Conservation (phyloP, 2,888 invertebrate genomes). For the Xylophagus ater region DNA sequence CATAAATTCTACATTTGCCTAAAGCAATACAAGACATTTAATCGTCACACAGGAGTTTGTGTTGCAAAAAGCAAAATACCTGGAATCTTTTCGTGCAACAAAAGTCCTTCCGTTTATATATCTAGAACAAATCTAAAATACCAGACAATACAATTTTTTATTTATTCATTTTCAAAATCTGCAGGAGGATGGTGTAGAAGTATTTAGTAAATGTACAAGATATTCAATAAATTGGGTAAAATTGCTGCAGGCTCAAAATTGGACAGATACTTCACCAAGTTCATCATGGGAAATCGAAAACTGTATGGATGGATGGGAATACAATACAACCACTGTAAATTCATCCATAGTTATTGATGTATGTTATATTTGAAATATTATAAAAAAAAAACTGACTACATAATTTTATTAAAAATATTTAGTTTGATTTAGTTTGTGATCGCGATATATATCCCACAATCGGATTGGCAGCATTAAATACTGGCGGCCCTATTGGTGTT, state of each 20-base stretch:
- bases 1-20: too few relatives aligned
- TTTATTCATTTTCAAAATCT: conserved; percentile 4
- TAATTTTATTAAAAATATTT: conserved; percentile 26
- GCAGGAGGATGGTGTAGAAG: conserved; percentile 34
- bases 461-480: conserved; percentile 72
- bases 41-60: too few relatives aligned
- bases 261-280: conserved; percentile 39
- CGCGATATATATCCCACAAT: conserved; percentile 78
- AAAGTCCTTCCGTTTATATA: too few relatives aligned
- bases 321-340: conserved; percentile 52
- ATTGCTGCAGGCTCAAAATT: conserved; percentile 32
- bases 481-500: conserved; percentile 83
- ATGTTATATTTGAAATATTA: conserved; percentile 38
- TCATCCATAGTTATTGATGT: conserved; percentile 82
- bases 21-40: too few relatives aligned
- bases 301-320: conserved; percentile 71
- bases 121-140: too few relatives aligned
- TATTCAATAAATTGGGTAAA: conserved; percentile 64
- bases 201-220: conserved; percentile 58
- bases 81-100: too few relatives aligned
- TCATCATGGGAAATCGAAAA: conserved; percentile 52
- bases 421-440: conserved; percentile 86
- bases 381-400: neutral
- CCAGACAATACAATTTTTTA: too few relatives aligned
- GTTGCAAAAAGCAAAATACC: too few relatives aligned